phyloP scores from a whole-genome alignment of 1,140 invertebrate genomes.

The Ceratina calcarata region DNA sequence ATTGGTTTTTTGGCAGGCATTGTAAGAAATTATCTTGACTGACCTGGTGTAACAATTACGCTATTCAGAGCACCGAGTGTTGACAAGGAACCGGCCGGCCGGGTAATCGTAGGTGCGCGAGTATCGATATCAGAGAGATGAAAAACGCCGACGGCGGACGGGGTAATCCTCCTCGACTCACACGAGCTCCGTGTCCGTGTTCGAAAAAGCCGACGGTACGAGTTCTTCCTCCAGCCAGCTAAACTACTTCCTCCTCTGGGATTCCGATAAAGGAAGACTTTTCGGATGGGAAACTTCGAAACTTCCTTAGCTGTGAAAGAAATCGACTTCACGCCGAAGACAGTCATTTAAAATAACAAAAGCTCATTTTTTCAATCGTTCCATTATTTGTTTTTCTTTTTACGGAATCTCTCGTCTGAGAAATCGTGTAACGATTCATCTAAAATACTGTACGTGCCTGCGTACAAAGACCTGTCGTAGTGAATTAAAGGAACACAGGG shows the following conservation, averaged over 20 bases:
- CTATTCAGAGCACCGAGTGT: constrained; percentile 48
- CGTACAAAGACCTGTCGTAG: constrained; percentile 29
- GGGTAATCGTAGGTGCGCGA: constrained; percentile 52
- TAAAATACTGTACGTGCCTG: background rate
- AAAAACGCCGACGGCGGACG: constrained; percentile 56
- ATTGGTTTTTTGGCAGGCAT: too few species aligned
- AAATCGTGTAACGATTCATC: too few species aligned
- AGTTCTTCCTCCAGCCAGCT: constrained; percentile 8
- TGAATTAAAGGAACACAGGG: constrained; percentile 33
- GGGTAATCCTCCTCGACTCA: constrained; percentile 61
- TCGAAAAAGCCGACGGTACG: constrained; percentile 19
- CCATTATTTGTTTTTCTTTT: background rate
- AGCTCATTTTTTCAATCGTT: background rate
- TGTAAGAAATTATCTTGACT: constrained; percentile 11
- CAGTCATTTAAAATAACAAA: background rate
- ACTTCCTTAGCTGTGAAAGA: background rate
- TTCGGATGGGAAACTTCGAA: constrained; percentile 48
- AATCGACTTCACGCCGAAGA: background rate
- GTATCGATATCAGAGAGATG: constrained; percentile 60
- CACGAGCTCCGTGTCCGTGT: constrained; percentile 11
- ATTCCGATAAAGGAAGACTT: constrained; percentile 8
- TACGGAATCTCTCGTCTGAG: background rate
- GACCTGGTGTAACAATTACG: constrained; percentile 36
- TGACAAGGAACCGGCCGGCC: constrained; percentile 15
- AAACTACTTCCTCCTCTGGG: constrained; percentile 40